These are phyloP conservation scores for Coracias cyanogaster DNA, from an alignment of 2,797 vertebrate genomes.

Conservation along the genomic window DNA sequence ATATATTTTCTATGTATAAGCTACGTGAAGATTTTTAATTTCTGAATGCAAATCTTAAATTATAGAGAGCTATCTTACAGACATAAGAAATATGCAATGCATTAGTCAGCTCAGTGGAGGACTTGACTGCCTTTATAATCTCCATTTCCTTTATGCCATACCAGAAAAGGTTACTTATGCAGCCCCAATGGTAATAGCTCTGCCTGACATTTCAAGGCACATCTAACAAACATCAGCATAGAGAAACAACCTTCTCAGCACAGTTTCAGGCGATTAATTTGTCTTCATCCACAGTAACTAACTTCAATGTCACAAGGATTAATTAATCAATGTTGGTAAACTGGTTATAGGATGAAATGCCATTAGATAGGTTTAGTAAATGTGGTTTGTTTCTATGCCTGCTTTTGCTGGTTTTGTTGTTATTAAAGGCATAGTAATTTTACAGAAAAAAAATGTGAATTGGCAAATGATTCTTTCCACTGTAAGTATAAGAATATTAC, in stretches of 20 bases:
- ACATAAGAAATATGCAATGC: not conserved
- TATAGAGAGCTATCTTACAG: fast-evolving
- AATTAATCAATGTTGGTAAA: not conserved
- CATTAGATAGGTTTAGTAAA: not conserved
- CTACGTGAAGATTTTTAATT: not conserved
- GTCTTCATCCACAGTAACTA: slow-evolving; percentile 5
- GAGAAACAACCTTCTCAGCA: not conserved
- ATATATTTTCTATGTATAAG: not conserved
- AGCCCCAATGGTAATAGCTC: not conserved
- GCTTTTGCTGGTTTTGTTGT: not conserved
- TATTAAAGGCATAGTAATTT: not conserved
- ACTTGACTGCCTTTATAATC: slow-evolving; percentile 28
- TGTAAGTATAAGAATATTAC: not conserved
- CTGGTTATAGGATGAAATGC: not conserved
- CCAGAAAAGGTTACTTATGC: slow-evolving; percentile 27
- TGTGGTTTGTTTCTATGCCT: not conserved
- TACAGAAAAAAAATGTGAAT: not conserved
- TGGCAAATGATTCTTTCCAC: not conserved
- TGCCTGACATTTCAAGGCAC: slow-evolving; percentile 51
- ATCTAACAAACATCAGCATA: slow-evolving; percentile 22
- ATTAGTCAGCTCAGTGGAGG: slow-evolving; percentile 20
- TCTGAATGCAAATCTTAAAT: not conserved
- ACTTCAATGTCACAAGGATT: not conserved
- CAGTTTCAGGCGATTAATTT: not conserved
- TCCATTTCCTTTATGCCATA: not conserved